Evolutionary conservation across 2,888 invertebrate species (phyloP), one percentile per base, ranked within the genome.

Genomic region (Thera obeliscata): DNA sequence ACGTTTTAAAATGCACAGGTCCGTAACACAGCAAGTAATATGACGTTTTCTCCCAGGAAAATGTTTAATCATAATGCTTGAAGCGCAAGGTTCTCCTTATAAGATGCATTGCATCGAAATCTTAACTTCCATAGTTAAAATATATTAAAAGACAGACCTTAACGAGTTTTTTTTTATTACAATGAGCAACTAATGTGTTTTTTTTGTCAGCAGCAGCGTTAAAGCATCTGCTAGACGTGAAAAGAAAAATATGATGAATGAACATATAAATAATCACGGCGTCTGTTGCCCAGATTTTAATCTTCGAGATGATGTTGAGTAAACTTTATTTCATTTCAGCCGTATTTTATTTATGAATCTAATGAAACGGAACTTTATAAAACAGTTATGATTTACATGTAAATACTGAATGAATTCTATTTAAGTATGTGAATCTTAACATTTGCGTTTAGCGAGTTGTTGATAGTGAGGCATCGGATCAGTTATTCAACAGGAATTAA

Each of bases 161-260:
- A 5, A 5, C 38, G 22, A 22, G 22, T 22, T 38, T 38, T 69
- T 50, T 76, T 81, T 75, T 81, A 78, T 71, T 56, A 22, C 62
- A 58, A 46, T 61, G 3, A 22, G 64, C 3, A 43, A 68, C 66
- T 79, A 74, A 73, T 72, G 72, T 70, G 72, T 77, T 77, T 75
- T 82, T 68, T 77, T 74, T 72, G 73, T 56, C 58, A 41, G 54
- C 9, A 56, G 46, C 58, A 67, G 70, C 73, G 77, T 81, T 79
- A 79, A 81, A 76, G 78, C 59, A 76, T 74, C 73, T 67, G 66
- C 70, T 74, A 74, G 74, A 77, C 66, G 73, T 77, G 78, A 74
- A 78, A 78, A 79, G 79, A 81, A 83, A 83, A 83, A 83, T 83
- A 80, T 86, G 81, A 85, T 86, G 84, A 87, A 87, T 87, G 86